These are phyloP conservation scores for Pogonocichla stellata DNA, from an alignment of 2,113 vertebrate species.

Conservation along the genomic window DNA sequence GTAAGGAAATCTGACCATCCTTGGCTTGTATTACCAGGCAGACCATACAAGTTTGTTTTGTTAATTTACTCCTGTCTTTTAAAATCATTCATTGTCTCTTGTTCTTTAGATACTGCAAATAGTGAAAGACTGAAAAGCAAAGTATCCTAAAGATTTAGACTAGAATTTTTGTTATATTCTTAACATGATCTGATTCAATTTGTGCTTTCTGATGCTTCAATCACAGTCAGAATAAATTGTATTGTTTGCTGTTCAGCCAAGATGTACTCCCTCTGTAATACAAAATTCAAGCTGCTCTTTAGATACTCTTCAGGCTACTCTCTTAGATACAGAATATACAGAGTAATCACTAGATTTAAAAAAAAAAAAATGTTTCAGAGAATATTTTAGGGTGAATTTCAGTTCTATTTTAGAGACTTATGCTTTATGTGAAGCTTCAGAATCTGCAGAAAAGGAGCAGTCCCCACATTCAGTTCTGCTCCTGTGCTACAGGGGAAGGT, in stretches of 20 bases:
- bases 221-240: slow-evolving; percentile 15
- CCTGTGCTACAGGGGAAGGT: background rate
- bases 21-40: background rate
- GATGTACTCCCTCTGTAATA: background rate
- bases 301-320: background rate
- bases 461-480: background rate
- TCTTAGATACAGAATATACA: background rate
- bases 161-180: background rate
- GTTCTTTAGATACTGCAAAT: background rate
- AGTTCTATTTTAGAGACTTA: background rate
- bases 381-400: background rate
- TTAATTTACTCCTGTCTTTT: background rate
- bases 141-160: background rate
- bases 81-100: background rate
- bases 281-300: background rate
- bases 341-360: background rate
- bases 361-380: background rate
- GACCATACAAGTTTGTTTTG: background rate
- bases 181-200: background rate
- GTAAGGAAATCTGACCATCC: background rate
- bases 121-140: background rate
- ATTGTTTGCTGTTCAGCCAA: background rate
- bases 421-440: background rate
- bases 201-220: slow-evolving; percentile 15
- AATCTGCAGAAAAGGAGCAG: background rate